Evolutionary conservation across 1,140 invertebrate genomes (phyloP).

Genomic region (Melitaea cinxia): DNA sequence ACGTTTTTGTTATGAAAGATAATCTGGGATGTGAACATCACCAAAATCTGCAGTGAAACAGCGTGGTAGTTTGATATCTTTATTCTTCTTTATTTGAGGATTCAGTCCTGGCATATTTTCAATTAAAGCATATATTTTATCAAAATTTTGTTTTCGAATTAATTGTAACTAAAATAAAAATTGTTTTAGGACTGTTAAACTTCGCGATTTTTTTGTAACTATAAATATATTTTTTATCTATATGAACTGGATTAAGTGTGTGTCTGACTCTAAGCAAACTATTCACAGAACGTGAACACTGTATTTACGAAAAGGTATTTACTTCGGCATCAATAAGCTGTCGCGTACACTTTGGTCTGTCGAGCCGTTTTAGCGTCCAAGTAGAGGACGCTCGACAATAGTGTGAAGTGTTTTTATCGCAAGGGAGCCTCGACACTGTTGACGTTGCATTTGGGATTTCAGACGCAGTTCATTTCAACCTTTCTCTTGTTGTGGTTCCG

Average conservation of each 20-base stretch:
- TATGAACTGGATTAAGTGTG: too few species aligned
- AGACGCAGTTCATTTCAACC: conserved; percentile 9
- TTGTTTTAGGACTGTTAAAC: background rate
- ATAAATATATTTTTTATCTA: too few species aligned
- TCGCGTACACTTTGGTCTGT: conserved; percentile 21
- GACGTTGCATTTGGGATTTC: conserved; percentile 22
- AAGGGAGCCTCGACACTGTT: conserved; percentile 16
- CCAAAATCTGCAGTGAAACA: too few species aligned
- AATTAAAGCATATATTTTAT: too few species aligned
- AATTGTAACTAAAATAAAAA: too few species aligned
- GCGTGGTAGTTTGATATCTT: too few species aligned
- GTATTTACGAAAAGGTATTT: conserved; percentile 12
- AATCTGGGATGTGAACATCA: too few species aligned
- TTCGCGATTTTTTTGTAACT: too few species aligned
- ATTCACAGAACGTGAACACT: background rate
- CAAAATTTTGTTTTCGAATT: too few species aligned
- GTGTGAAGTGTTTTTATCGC: conserved; percentile 32
- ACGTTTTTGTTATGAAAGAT: too few species aligned
- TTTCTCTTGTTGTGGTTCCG: background rate
- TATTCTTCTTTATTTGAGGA: too few species aligned
- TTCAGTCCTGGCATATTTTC: too few species aligned
- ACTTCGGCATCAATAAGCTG: conserved; percentile 34
- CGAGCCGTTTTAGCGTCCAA: conserved; percentile 31
- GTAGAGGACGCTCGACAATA: conserved; percentile 32
- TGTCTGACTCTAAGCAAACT: background rate